These are phyloP conservation scores for Stomatorhinus ivindoensis DNA, from an alignment of 2,113 vertebrate genomes.

Conservation along the genomic window DNA sequence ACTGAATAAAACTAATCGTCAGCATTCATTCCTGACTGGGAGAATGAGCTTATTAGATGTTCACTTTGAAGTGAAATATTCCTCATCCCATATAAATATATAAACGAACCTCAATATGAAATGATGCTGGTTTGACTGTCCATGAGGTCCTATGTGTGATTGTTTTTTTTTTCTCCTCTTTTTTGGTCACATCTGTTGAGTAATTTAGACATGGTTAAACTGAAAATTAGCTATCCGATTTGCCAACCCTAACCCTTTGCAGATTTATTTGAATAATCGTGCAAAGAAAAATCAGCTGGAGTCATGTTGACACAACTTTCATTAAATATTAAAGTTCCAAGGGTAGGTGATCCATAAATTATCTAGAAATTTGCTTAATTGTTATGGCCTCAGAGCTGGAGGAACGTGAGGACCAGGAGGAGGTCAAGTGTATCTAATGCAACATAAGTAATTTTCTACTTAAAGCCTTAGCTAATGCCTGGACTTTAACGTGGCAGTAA, in stretches of 20 bases:
- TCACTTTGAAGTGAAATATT: background rate
- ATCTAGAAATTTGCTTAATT: background rate
- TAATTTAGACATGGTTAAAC: background rate
- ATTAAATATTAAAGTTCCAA: background rate
- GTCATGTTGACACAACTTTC: background rate
- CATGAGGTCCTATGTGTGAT: background rate
- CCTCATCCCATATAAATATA: background rate
- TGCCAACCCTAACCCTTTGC: background rate
- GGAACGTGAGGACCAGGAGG: background rate
- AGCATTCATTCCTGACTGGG: background rate
- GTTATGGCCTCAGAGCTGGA: background rate
- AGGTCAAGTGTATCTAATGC: background rate
- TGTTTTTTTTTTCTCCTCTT: background rate
- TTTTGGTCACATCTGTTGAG: background rate
- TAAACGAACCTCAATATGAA: background rate
- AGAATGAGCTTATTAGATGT: background rate
- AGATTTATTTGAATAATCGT: background rate
- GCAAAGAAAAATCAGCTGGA: background rate
- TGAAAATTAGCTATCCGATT: background rate
- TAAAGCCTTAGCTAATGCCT: background rate
- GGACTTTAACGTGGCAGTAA: background rate
- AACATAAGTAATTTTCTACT: background rate
- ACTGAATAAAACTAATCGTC: background rate
- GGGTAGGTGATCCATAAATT: background rate
- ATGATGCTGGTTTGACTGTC: background rate